Conservation (phyloP, 1,140 invertebrate genomes). For the Temnothorax nylanderi region DNA sequence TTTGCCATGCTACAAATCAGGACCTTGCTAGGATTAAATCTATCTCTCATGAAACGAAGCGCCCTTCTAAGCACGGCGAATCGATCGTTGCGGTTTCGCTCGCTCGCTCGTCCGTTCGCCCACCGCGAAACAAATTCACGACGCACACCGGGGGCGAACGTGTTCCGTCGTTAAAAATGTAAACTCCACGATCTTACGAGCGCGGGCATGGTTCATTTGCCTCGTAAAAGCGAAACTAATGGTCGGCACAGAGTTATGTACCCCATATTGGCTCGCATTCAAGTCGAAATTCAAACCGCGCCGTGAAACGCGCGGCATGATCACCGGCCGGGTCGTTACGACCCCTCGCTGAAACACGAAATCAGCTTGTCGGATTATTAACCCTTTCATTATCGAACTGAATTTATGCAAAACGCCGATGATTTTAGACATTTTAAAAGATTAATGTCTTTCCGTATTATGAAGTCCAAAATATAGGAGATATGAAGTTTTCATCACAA, state of each 20-base stretch:
- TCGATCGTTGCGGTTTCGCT: constrained; percentile 47
- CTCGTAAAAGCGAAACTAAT: constrained; percentile 66
- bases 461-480: background rate
- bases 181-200: constrained; percentile 55
- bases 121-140: constrained; percentile 49
- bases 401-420: constrained; percentile 42
- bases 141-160: constrained; percentile 40
- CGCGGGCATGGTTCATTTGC: constrained; percentile 58
- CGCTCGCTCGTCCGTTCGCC: constrained; percentile 22
- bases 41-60: constrained; percentile 27
- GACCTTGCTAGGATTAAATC: constrained; percentile 11
- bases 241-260: constrained; percentile 64
- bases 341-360: constrained; percentile 36
- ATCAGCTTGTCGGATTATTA: constrained; percentile 56
- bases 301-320: constrained; percentile 56
- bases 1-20: constrained; percentile 4
- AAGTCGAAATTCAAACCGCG: constrained; percentile 62
- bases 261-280: constrained; percentile 67
- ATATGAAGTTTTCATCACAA: background rate
- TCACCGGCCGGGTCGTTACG: constrained; percentile 26
- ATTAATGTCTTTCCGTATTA: constrained; percentile 7
- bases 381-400: constrained; percentile 28
- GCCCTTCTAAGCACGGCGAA: constrained; percentile 43
- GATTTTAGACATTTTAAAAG: constrained; percentile 13
- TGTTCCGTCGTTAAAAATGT: constrained; percentile 61